A percentile compares a stretch with the other conserved stretches of the same genome.
phyloP scores from a whole-genome alignment of 2,797 vertebrate species.

The Karalla daura region DNA sequence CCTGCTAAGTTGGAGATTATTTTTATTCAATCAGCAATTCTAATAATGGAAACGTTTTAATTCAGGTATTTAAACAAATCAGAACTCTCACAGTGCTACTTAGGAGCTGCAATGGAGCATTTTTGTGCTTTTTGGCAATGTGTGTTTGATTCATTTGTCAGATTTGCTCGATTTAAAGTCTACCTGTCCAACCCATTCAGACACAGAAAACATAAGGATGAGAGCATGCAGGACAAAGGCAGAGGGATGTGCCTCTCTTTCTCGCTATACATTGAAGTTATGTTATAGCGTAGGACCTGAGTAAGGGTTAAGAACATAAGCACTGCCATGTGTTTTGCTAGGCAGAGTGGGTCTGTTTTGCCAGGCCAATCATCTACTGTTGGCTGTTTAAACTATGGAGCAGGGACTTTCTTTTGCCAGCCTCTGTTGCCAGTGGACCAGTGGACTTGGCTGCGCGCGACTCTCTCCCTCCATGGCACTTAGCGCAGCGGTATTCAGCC shows the following conservation, averaged over 20 bases:
- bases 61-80: not conserved
- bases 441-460: constrained; percentile 68
- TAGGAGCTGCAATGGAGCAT: not conserved
- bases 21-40: not conserved
- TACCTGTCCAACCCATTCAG: not conserved
- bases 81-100: not conserved
- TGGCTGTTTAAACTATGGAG: constrained; percentile 78
- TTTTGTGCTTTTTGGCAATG: constrained; percentile 8
- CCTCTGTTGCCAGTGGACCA: constrained; percentile 77
- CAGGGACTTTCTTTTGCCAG: constrained; percentile 76
- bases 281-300: constrained; percentile 35
- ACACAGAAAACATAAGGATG: constrained; percentile 13
- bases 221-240: constrained; percentile 1
- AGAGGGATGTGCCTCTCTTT: constrained; percentile 1
- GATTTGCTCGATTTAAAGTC: constrained; percentile 6
- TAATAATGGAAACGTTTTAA: not conserved
- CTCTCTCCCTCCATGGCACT: constrained; percentile 75
- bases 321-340: constrained; percentile 79
- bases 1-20: not conserved
- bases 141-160: constrained; percentile 14
- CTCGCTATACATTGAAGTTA: constrained; percentile 23
- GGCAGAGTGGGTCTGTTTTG: constrained; percentile 68
- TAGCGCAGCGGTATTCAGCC: constrained; percentile 68
- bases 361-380: constrained; percentile 80
- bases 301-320: constrained; percentile 75